Conservation (phyloP, 2,797 vertebrate genomes). For the Lepilemur septentrionalis region DNA sequence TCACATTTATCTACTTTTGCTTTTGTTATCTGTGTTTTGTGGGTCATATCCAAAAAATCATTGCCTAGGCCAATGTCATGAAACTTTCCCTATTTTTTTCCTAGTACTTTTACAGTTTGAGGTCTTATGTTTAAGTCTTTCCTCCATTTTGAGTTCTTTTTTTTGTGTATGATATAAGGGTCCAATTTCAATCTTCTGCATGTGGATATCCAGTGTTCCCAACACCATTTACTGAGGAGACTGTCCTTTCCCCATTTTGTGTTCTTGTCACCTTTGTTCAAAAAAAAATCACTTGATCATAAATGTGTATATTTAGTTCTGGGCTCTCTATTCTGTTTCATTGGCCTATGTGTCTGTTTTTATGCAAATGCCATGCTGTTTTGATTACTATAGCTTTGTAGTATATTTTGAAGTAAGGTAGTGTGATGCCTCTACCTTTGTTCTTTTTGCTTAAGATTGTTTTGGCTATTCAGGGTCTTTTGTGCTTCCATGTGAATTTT, state of each 20-base stretch:
- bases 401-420: not conserved
- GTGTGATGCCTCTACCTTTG: not conserved
- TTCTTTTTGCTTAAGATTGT: not conserved
- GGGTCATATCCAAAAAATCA: not conserved
- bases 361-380: not conserved
- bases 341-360: not conserved
- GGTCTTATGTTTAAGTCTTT: not conserved
- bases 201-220: not conserved
- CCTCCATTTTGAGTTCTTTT: not conserved
- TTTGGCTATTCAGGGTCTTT: not conserved
- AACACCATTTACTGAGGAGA: not conserved
- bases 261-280: constrained; percentile 1
- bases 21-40: not conserved
- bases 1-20: not conserved
- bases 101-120: not conserved
- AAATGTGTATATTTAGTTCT: not conserved
- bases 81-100: not conserved
- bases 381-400: not conserved
- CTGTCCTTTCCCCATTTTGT: not conserved
- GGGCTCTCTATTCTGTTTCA: not conserved
- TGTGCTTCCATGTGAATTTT: not conserved
- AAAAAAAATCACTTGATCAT: not conserved
- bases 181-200: not conserved
- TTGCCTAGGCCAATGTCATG: not conserved
- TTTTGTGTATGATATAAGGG: not conserved